phyloP scores from a whole-genome alignment of 2,888 invertebrate species.

The Amaurobius ferox region DNA sequence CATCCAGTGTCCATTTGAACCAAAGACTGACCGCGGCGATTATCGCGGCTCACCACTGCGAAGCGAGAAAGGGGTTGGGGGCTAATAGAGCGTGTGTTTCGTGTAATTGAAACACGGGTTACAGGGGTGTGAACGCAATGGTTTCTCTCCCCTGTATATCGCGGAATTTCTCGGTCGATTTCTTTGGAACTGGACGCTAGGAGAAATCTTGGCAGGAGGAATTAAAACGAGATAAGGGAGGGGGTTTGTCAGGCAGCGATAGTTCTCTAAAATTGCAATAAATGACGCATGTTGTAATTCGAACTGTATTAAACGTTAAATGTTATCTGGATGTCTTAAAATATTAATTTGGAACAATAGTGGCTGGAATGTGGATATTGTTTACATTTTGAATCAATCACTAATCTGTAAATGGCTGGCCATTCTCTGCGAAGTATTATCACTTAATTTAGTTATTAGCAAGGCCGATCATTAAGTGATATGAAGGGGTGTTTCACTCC shows the following conservation, averaged over 20 bases:
- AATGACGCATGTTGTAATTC: constrained; percentile 1
- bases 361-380: too few relatives aligned
- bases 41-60: background rate
- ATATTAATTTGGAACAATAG: too few relatives aligned
- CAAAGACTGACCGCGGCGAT: constrained; percentile 1
- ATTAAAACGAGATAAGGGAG: background rate
- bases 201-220: background rate
- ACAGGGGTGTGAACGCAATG: background rate
- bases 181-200: background rate
- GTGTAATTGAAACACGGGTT: background rate
- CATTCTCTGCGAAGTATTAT: too few relatives aligned
- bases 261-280: background rate
- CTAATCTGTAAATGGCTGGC: too few relatives aligned
- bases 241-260: background rate
- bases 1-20: background rate
- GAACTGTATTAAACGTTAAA: constrained; percentile 3
- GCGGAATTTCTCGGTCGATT: background rate
- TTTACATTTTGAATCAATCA: too few relatives aligned
- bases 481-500: too few relatives aligned
- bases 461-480: too few relatives aligned
- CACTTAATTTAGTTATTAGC: too few relatives aligned
- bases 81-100: constrained; percentile 5
- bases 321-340: too few relatives aligned
- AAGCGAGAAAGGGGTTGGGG: background rate
- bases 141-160: background rate